Evolutionary conservation across 64 coral and sea anemone genomes (phyloP), one percentile per base, ranked within the genome.

Genomic region (Cladopsammia gracilis): DNA sequence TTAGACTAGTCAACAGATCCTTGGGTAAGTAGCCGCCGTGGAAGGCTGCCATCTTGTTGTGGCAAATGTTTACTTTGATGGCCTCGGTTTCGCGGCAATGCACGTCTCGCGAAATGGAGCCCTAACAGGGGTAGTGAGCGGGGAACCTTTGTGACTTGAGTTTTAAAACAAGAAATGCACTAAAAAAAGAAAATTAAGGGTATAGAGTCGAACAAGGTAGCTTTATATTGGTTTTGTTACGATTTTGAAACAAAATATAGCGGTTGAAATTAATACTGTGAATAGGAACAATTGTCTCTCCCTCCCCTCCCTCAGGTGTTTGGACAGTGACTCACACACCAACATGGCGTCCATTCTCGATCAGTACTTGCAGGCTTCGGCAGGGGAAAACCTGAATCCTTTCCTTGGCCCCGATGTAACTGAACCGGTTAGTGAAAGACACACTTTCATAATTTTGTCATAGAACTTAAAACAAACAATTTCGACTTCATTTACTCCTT

Each of bases 291-390:
- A 69, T 4, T 22, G 9, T n/a, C 56, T 64, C 1, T 8, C 13
- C 19, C 25, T 48, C 79, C 79, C 59, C 43, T 48, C 79, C 79
- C 44, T 6, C 0, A 16, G 7, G 16, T 15, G 61, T 15, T 15
- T 12, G 20, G 23, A 16, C 2, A 2, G 13, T 2, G 2, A n/a
- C 4, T 14, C 24, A 3, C 34, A 34, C 57, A 57, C 18, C 87
- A 98, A 96, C 43, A 98, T 98, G 97, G 97, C 94, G 74, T 98
- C 97, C 76, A 96, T 98, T 23, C 83, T 98, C 10, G 97, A 98
- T 49, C 97, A 98, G 71, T 98, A 98, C 70, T 87, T 92, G 45
- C 65, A 65, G 48, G 97, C 90, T 64, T 89, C 88, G 25, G 76
- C 92, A 3, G 89, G 25, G 57, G 82, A 88, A 45, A 88, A 89